Conservation (phyloP, 2,797 vertebrate genomes). For the Acanthurus lineatus region DNA sequence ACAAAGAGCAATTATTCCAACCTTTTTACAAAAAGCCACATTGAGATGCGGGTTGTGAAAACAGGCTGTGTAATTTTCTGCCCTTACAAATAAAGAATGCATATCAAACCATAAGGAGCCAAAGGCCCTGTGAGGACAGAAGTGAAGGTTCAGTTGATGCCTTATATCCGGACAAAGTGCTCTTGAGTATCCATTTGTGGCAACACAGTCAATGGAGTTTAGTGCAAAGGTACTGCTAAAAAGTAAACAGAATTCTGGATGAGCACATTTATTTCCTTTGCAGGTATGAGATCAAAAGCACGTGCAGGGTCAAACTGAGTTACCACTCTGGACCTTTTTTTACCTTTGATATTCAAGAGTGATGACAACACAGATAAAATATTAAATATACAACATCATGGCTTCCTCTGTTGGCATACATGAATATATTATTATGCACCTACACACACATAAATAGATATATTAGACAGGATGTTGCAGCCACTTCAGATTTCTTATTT, state of each 20-base stretch:
- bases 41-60: conserved; percentile 64
- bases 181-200: conserved; percentile 13
- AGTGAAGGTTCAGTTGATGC: conserved; percentile 29
- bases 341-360: neutral
- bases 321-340: neutral
- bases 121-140: neutral
- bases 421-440: neutral
- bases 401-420: neutral
- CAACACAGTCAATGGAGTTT: conserved; percentile 2
- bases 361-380: neutral
- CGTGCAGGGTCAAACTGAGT: neutral
- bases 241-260: neutral
- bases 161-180: conserved; percentile 27
- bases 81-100: conserved; percentile 58
- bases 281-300: conserved; percentile 11
- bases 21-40: conserved; percentile 64
- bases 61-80: conserved; percentile 56
- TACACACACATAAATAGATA: neutral
- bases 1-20: conserved; percentile 76
- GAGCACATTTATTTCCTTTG: neutral
- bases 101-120: conserved; percentile 41
- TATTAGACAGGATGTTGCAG: neutral
- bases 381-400: neutral
- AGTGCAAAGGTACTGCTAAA: neutral
- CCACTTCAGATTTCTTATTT: neutral